Base-by-base conservation (phyloP, 2,888 invertebrate species). In the Gordius sp. region DNA sequence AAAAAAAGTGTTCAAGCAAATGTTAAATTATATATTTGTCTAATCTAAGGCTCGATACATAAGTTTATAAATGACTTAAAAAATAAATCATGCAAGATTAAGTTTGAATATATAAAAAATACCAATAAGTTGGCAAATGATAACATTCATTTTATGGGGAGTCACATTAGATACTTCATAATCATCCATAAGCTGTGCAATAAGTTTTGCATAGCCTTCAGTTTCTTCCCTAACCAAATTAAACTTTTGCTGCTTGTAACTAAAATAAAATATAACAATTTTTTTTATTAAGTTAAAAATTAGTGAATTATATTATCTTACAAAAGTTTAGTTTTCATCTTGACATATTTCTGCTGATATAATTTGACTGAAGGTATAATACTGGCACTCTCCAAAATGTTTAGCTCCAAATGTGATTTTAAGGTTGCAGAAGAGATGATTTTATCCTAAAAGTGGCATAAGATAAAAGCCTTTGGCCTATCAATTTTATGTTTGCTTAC, bases 211-310 rank as follows among this genome's bases (percentile, higher is more conserved):
- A 73, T 87, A 99, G 2, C 97, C 97, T 74, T 99, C 97, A 72
- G 83, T 87, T 73, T 99, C 97, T 73, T 99, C 97, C 58, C 97
- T 77, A 67, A 93, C 81, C 64, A 99, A 75, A 73, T 99, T 99
- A 70, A 91, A 99, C 67, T 99, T 93, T 64, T 89, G 79, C 71
- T 99, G 97, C 69, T 97, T 99, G 70, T 93, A 99, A 70, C 93
- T 93, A 70, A 60, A 77, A 76, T 61, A 18, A 33, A 47, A 57
- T 20, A 23, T 4, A 47, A 47, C 4, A 47, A 33, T 33, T 33
- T 33, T 8, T 33, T 33, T 41, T 52, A 2, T 33, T 33, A 33
- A 33, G 8, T 33, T 8, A 13, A 33, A 13, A 33, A 33, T 33
- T 33, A 33, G n/a, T 18, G 24, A 16, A 27, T 41, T 53, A n/a